Evolutionary conservation across 2,888 invertebrate genomes (phyloP), one percentile per base, ranked within the genome.

Genomic region (Bellardia pandia): DNA sequence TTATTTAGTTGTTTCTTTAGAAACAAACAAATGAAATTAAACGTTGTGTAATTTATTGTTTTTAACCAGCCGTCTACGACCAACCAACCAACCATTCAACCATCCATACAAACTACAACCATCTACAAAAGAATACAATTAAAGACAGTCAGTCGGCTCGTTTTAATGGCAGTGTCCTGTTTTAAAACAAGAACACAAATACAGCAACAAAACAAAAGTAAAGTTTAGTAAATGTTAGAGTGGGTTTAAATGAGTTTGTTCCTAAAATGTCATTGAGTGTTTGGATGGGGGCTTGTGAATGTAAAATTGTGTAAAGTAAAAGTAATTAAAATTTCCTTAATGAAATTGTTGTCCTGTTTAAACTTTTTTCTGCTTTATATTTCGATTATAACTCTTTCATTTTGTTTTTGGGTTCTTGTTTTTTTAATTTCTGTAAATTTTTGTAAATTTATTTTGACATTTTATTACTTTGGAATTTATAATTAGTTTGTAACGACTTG

Each of bases 401-500:
- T 81, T 82, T 51, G 6, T 64, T 42, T 37, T 40, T 62, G 60
- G 23, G 37, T 53, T 60, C 30, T 56, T 23, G 51, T 56, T 23
- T 23, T 23, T 23, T 23, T 23, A 23, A 9, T 33, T 60, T 64
- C 7, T 42, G 48, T 74, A 56, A 58, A 64, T 69, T 77, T 78
- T 48, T 78, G 76, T 71, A 16, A 45, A 64, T 71, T 81, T 60
- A 64, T 82, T 74, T 79, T 6, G 9, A 33, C 33, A 74, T 84
- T 85, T 84, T 86, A 86, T 84, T 80, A 72, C 83, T 86, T 84
- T 72, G 56, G 66, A 84, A 84, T 86, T 77, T 84, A 80, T 72
- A 86, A 86, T 83, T 79, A 74, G 86, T 84, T 80, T 74, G 76
- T 86, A 83, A 83, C 79, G 79, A 83, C 83, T 83, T 79, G 78